Evolutionary conservation across 2,888 invertebrate genomes (phyloP), one percentile per base, ranked within the genome.

Genomic region (Coecobrya sp.): DNA sequence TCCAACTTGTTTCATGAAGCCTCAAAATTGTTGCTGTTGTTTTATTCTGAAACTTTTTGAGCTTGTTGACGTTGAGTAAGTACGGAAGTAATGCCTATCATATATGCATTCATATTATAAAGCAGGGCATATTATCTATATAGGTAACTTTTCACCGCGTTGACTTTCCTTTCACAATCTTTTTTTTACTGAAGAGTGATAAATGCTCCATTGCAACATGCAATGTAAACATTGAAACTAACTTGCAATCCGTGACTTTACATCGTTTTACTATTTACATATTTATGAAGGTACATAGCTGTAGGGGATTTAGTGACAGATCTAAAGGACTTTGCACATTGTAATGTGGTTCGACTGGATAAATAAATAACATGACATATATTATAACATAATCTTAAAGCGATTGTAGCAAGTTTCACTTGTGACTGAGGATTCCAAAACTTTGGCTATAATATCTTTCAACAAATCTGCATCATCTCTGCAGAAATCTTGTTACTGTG

Each of bases 231-330:
- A 19, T 55, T 7, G 11, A 55, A 55, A 49, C 13, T 49, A 1
- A 49, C 49, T 49, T 49, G 10, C 13, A 13, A 10, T 19, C 19
- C 11, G 55, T 55, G 55, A 19, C 4, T 5, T 55, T 2, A 19
- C 55, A 19, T 55, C 19, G 55, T 55, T 55, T 55, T n/a, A n/a
- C 1, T 55, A 55, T 55, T 55, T 55, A 13, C 55, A 55, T 55
- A 55, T 55, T 55, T 55, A 55, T 55, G 55, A 55, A 55, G n/a
- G 5, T 36, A n/a, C n/a, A n/a, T 52, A 55, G 55, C 55, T 55
- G 7, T n/a, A 55, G 55, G 55, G 55, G 19, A 55, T 7, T 55
- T 13, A n/a, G 19, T n/a, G 11, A 13, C 1, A 13, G 19, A 55
- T 19, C 55, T 5, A n/a, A 55, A 55, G 55, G 7, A 19, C 55